phyloP scores from a whole-genome alignment of 2,888 invertebrate species.

The Aleiodes testaceus region DNA sequence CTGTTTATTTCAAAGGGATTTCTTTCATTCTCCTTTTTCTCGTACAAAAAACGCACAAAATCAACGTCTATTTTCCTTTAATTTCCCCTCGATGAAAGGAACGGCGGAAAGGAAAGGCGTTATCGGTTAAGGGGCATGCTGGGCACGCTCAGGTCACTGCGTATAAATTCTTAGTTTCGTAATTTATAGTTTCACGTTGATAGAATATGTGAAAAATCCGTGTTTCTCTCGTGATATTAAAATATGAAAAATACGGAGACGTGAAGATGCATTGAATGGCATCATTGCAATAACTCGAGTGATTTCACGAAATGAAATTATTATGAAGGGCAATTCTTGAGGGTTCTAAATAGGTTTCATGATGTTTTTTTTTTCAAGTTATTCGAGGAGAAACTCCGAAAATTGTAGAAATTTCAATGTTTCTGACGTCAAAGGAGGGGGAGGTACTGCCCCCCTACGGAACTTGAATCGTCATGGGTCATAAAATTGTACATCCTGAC shows the following conservation, averaged over 20 bases:
- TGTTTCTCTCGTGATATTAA: conserved; percentile 57
- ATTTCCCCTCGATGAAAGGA: not conserved
- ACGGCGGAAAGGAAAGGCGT: conserved; percentile 54
- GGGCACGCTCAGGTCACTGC: conserved; percentile 56
- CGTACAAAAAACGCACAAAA: not conserved
- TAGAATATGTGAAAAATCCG: conserved; percentile 70
- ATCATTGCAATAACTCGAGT: no score
- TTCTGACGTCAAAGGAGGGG: conserved; percentile 2
- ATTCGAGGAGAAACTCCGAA: not conserved
- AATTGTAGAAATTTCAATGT: not conserved
- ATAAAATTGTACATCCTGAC: conserved; percentile 56
- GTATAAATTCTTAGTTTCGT: conserved; percentile 61
- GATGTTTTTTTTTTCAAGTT: not conserved
- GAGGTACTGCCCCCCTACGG: conserved; percentile 28
- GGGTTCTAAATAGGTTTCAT: not conserved
- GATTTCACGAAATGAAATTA: no score
- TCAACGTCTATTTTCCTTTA: not conserved
- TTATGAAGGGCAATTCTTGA: not conserved
- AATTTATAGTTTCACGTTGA: conserved; percentile 68
- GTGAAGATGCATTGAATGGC: not conserved
- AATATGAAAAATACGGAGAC: conserved; percentile 52
- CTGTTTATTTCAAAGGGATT: no score
- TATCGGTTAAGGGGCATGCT: conserved; percentile 62
- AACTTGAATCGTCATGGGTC: conserved; percentile 65
- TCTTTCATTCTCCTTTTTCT: no score